A percentile compares a stretch with the other conserved stretches of the same genome.
Conservation (phyloP, 2,888 invertebrate species). For the Pecten maximus region DNA sequence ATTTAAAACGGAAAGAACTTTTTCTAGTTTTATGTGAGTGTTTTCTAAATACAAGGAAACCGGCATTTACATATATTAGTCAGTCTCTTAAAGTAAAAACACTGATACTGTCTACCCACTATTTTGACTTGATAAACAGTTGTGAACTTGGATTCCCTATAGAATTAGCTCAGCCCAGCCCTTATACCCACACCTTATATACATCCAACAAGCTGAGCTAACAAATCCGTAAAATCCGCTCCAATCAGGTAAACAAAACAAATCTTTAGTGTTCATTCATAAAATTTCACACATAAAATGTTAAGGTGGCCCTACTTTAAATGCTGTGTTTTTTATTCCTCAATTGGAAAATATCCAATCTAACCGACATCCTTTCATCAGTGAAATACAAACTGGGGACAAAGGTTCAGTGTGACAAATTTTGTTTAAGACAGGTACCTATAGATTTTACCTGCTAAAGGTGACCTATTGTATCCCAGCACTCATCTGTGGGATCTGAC, state of each 20-base stretch:
- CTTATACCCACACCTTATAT: neutral
- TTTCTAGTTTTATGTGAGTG: too few species aligned
- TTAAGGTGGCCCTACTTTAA: neutral
- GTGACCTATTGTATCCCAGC: neutral
- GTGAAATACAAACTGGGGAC: neutral
- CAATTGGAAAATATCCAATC: slow-evolving; percentile 25
- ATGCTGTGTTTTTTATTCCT: neutral
- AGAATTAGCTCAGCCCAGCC: neutral
- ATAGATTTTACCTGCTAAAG: slow-evolving; percentile 13
- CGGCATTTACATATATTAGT: neutral
- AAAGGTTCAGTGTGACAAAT: neutral
- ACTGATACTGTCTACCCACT: neutral
- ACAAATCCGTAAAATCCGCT: slow-evolving; percentile 18
- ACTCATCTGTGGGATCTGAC: neutral
- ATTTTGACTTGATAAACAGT: slow-evolving; percentile 1
- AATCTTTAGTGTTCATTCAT: slow-evolving; percentile 5
- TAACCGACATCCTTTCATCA: neutral
- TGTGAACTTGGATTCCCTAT: neutral
- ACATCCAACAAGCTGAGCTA: slow-evolving; percentile 2
- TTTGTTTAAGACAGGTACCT: neutral
- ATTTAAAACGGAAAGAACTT: too few species aligned
- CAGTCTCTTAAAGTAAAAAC: neutral
- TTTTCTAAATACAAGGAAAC: too few species aligned
- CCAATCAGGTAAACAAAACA: slow-evolving; percentile 15
- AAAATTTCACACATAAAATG: slow-evolving; percentile 21